A percentile compares a stretch with the other conserved stretches of the same genome.
Evolutionary conservation across 2,113 vertebrate species (phyloP).

Genomic region (Pseudorasbora parva): DNA sequence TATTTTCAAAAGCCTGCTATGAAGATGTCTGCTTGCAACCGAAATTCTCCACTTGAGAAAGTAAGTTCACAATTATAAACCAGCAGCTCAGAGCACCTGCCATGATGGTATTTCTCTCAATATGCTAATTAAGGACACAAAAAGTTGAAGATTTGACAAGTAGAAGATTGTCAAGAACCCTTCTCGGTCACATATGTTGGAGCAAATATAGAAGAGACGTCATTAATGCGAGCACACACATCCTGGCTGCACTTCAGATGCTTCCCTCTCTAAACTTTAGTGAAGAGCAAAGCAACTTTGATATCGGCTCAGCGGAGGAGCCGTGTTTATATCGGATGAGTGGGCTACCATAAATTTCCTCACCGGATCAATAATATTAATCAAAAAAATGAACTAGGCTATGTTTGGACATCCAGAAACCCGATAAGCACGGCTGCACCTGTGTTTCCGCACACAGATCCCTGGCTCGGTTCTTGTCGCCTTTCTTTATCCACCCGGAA

Average conservation of each 20-base stretch:
- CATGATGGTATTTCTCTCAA: conserved; percentile 3
- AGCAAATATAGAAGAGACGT: not conserved
- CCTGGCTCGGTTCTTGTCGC: conserved; percentile 37
- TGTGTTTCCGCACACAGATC: conserved; percentile 9
- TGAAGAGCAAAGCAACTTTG: conserved; percentile 23
- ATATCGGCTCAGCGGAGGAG: not conserved
- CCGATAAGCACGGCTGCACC: conserved; percentile 43
- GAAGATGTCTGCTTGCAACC: not conserved
- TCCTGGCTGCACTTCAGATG: not conserved
- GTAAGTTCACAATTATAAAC: conserved; percentile 5
- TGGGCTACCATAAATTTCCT: conserved; percentile 24
- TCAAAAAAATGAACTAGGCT: conserved; percentile 33
- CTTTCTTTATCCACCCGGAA: conserved; percentile 50
- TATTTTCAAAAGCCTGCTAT: not conserved
- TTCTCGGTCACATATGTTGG: conserved; percentile 1
- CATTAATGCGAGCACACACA: conserved; percentile 11
- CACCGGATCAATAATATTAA: conserved; percentile 31
- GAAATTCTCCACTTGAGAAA: conserved; percentile 2
- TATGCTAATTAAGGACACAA: conserved; percentile 27
- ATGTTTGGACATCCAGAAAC: conserved; percentile 47
- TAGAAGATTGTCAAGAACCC: conserved; percentile 4
- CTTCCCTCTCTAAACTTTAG: conserved; percentile 15
- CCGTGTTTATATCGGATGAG: conserved; percentile 4
- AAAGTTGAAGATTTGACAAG: conserved; percentile 25
- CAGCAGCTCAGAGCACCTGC: conserved; percentile 11